phyloP scores from a whole-genome alignment of 2,888 invertebrate species.

The Archips xylosteana region DNA sequence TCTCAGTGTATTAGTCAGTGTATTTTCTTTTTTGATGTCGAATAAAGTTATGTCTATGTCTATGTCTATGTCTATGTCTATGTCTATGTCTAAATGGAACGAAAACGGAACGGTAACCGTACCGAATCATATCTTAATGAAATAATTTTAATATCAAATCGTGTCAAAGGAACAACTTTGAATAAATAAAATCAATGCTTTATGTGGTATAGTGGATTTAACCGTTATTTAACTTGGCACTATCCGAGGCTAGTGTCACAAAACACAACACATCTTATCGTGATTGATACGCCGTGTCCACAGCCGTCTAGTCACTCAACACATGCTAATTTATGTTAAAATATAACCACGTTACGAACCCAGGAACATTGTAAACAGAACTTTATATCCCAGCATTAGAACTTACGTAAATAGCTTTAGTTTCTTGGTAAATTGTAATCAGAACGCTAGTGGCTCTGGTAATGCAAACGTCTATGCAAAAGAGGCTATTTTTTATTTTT shows the following conservation, averaged over 20 bases:
- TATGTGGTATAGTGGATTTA: not conserved
- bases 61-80: too few species aligned
- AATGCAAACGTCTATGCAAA: constrained; percentile 53
- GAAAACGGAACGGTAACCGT: too few species aligned
- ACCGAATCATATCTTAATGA: too few species aligned
- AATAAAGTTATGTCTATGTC: too few species aligned
- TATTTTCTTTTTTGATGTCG: too few species aligned
- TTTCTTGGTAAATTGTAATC: constrained; percentile 45
- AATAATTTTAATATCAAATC: too few species aligned
- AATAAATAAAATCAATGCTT: too few species aligned
- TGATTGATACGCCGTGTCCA: constrained; percentile 54
- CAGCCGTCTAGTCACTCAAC: constrained; percentile 48
- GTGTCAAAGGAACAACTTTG: too few species aligned
- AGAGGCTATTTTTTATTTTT: constrained; percentile 46
- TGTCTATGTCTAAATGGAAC: too few species aligned
- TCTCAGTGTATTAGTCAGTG: too few species aligned
- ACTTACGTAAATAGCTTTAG: constrained; percentile 14
- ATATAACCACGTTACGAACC: constrained; percentile 26
- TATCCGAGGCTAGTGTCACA: constrained; percentile 45
- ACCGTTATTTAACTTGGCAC: constrained; percentile 19
- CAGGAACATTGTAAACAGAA: constrained; percentile 19
- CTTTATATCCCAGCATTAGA: constrained; percentile 31
- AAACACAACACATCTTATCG: constrained; percentile 51
- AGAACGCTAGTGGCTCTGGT: constrained; percentile 48
- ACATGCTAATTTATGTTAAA: constrained; percentile 57